phyloP scores from a whole-genome alignment of 2,797 vertebrate genomes.

The Enteromius fasciolatus region DNA sequence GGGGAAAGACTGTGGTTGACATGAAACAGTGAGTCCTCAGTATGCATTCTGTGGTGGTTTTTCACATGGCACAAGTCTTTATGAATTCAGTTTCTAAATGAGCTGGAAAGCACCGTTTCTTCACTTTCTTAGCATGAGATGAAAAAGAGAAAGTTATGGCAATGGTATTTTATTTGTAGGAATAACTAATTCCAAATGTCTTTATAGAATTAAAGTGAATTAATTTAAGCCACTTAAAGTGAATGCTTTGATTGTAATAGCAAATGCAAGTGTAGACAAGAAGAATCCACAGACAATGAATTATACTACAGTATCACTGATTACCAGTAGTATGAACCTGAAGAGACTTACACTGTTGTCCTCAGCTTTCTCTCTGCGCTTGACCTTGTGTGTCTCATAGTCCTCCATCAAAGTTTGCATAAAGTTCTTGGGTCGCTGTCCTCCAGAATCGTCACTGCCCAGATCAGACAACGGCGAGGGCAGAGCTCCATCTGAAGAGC shows the following conservation, averaged over 20 bases:
- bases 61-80: slow-evolving; percentile 7
- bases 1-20: slow-evolving; percentile 32
- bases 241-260: neutral
- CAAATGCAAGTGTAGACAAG: neutral
- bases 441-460: slow-evolving; percentile 84
- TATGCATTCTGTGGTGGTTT: neutral
- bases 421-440: slow-evolving; percentile 90
- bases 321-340: neutral
- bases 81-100: slow-evolving; percentile 40
- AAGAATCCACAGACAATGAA: neutral
- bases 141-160: slow-evolving; percentile 37
- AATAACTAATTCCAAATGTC: neutral
- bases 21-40: neutral
- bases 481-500: slow-evolving; percentile 81
- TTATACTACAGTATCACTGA: neutral
- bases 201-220: neutral
- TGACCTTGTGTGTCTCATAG: slow-evolving; percentile 95
- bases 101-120: slow-evolving; percentile 62
- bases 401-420: slow-evolving; percentile 99
- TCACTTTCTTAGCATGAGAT: slow-evolving; percentile 2
- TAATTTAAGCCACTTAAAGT: neutral
- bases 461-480: slow-evolving; percentile 78
- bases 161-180: neutral
- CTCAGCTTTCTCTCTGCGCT: slow-evolving; percentile 90
- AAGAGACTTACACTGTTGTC: slow-evolving; percentile 90